phyloP scores from a whole-genome alignment of 2,888 invertebrate genomes.

The Stratiomys singularior region DNA sequence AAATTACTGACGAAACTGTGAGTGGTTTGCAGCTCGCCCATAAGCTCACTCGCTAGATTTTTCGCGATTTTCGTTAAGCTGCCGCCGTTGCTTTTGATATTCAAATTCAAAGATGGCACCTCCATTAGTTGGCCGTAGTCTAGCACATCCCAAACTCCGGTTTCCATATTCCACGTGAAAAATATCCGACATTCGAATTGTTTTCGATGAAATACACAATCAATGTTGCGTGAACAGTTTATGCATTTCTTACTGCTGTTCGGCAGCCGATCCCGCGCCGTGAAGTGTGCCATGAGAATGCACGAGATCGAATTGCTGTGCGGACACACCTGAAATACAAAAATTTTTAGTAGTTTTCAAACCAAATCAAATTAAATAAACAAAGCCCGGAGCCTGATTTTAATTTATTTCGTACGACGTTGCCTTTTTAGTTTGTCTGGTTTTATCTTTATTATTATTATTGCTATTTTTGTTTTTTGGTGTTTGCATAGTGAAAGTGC shows the following conservation, averaged over 20 bases:
- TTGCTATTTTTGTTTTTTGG: no score
- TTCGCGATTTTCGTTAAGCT: slow-evolving; percentile 60
- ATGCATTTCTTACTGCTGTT: slow-evolving; percentile 58
- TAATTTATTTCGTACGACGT: no score
- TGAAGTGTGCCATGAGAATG: slow-evolving; percentile 64
- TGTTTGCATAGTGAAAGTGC: not conserved
- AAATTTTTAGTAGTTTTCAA: not conserved
- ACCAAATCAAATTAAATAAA: no score
- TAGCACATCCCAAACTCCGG: slow-evolving; percentile 63
- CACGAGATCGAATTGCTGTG: slow-evolving; percentile 61
- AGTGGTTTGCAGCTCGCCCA: slow-evolving; percentile 55
- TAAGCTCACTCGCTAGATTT: slow-evolving; percentile 61
- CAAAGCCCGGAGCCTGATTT: no score
- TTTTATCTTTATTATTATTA: no score
- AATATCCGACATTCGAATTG: slow-evolving; percentile 64
- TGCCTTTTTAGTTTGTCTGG: no score
- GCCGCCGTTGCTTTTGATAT: slow-evolving; percentile 47
- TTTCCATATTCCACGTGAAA: slow-evolving; percentile 65
- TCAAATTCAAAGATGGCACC: slow-evolving; percentile 51
- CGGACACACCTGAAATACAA: slow-evolving; percentile 60
- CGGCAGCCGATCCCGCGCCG: slow-evolving; percentile 62
- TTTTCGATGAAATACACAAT: slow-evolving; percentile 62
- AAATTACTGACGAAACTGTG: slow-evolving; percentile 62
- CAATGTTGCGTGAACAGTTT: slow-evolving; percentile 61
- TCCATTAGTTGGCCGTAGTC: slow-evolving; percentile 64